These are phyloP conservation scores for Oreotrochilus melanogaster DNA, from an alignment of 2,113 vertebrate genomes.

Conservation along the genomic window DNA sequence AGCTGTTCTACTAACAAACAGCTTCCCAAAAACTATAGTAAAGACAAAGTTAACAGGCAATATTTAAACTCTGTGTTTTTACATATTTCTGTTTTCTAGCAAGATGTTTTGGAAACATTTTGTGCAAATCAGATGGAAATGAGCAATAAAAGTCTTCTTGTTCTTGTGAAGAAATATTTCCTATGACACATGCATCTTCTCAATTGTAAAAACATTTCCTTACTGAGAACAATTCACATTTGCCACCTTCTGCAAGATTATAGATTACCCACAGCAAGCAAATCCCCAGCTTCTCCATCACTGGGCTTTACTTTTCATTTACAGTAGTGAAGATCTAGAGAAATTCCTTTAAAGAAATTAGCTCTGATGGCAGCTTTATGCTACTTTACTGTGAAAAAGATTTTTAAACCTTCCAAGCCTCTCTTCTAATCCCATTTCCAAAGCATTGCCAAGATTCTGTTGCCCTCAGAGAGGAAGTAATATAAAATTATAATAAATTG, in stretches of 20 bases:
- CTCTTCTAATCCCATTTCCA: slow-evolving; percentile 1
- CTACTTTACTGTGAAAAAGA: background rate
- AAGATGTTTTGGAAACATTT: slow-evolving; percentile 35
- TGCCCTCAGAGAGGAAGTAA: background rate
- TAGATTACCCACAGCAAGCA: background rate
- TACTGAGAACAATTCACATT: slow-evolving; percentile 10
- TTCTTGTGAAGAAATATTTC: slow-evolving; percentile 28
- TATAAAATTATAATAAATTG: background rate
- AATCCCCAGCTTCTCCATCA: background rate
- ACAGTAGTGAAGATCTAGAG: background rate
- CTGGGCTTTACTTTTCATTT: background rate
- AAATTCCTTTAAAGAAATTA: background rate
- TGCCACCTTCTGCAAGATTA: background rate
- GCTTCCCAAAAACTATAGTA: background rate
- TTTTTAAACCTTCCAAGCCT: background rate
- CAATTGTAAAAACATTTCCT: slow-evolving; percentile 48
- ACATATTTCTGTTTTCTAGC: slow-evolving; percentile 7
- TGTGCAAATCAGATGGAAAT: slow-evolving; percentile 51
- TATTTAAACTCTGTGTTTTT: slow-evolving; percentile 1
- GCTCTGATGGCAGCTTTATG: background rate
- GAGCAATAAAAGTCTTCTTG: slow-evolving; percentile 25
- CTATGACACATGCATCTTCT: slow-evolving; percentile 19
- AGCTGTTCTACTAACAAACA: background rate
- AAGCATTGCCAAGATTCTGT: background rate
- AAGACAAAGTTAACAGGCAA: background rate